phyloP scores from a whole-genome alignment of 2,888 invertebrate genomes.

The Heliconius hortense region DNA sequence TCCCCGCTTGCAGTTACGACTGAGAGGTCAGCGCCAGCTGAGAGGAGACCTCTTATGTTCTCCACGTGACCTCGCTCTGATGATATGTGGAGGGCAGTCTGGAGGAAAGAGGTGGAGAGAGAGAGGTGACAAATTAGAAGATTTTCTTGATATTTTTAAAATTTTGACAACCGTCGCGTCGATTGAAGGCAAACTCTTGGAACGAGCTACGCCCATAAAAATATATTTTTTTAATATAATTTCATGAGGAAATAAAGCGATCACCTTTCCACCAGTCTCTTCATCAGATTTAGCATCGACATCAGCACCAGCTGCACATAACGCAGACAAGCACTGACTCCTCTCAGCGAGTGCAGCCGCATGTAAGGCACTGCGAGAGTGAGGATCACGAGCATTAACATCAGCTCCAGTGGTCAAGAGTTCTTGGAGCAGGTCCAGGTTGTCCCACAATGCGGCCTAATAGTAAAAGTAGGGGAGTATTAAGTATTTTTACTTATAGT shows the following conservation, averaged over 20 bases:
- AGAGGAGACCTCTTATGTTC: conserved; percentile 1
- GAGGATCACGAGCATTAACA: conserved; percentile 87
- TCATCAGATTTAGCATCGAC: conserved; percentile 86
- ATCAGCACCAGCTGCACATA: conserved; percentile 87
- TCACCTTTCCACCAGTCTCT: conserved; percentile 87
- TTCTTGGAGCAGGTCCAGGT: conserved; percentile 91
- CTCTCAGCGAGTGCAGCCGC: conserved; percentile 91
- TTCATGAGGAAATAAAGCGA: too few species aligned
- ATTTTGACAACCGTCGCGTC: too few species aligned
- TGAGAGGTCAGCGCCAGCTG: background rate
- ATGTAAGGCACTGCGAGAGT: conserved; percentile 89
- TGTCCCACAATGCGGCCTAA: conserved; percentile 86
- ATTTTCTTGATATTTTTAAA: too few species aligned
- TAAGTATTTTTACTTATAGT: too few species aligned
- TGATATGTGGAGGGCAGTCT: background rate
- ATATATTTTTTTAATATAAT: background rate
- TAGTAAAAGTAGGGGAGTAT: background rate
- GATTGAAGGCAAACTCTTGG: too few species aligned
- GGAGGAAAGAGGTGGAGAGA: too few species aligned
- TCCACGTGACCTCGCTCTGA: conserved; percentile 1
- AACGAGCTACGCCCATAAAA: too few species aligned
- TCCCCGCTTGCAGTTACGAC: conserved; percentile 84
- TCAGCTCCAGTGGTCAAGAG: conserved; percentile 86
- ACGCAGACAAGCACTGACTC: conserved; percentile 87
- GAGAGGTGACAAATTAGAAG: background rate